Conservation (phyloP, 2,797 vertebrate species). For the Ctenopoma multispine region DNA sequence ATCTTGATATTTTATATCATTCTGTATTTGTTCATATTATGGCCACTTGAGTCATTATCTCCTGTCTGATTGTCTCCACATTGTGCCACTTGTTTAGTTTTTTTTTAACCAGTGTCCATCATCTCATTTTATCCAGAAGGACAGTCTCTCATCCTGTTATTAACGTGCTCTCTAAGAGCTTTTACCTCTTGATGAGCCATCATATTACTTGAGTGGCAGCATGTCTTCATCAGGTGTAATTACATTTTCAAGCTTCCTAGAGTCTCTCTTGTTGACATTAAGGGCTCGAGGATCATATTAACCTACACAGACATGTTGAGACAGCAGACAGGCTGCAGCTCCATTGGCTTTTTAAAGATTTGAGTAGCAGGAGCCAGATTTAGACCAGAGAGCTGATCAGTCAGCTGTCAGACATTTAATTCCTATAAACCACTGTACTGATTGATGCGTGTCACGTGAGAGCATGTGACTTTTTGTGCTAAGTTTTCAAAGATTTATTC, state of each 20-base stretch:
- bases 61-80: conserved; percentile 26
- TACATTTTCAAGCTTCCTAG: conserved; percentile 50
- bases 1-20: conserved; percentile 20
- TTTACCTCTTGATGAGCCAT: conserved; percentile 66
- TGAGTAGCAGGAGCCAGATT: conserved; percentile 45
- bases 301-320: conserved; percentile 34
- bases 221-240: conserved; percentile 68
- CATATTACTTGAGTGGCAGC: conserved; percentile 59
- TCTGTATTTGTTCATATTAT: conserved; percentile 25
- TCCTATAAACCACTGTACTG: conserved; percentile 15
- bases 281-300: conserved; percentile 58
- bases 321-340: conserved; percentile 40
- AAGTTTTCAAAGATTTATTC: background rate
- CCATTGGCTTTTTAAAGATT: conserved; percentile 26
- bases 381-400: conserved; percentile 38
- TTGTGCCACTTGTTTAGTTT: conserved; percentile 34
- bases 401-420: conserved; percentile 32
- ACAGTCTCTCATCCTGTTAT: conserved; percentile 50
- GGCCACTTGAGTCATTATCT: conserved; percentile 33
- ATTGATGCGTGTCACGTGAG: conserved; percentile 12
- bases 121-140: conserved; percentile 50
- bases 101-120: conserved; percentile 27
- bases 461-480: background rate
- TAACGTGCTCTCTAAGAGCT: conserved; percentile 66
- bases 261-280: conserved; percentile 47